These are phyloP conservation scores for Himalopsyche kuldschensis DNA, from an alignment of 2,888 invertebrate species.

Conservation along the genomic window DNA sequence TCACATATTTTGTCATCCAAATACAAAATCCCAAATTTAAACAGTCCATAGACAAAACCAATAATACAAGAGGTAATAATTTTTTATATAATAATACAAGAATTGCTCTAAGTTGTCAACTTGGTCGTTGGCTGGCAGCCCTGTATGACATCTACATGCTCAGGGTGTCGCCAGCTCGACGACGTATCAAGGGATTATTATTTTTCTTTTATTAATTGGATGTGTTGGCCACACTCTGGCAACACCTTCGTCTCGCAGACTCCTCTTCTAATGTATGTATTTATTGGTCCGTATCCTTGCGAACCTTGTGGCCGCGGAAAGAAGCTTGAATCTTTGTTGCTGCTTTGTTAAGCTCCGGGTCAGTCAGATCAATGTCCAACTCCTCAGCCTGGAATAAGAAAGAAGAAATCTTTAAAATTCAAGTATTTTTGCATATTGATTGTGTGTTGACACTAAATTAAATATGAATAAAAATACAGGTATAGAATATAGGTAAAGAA, in stretches of 20 bases:
- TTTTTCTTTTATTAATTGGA: neutral
- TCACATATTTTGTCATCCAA: neutral
- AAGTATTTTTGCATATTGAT: too few relatives aligned
- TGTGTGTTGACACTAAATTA: too few relatives aligned
- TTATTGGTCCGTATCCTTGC: conserved; percentile 69
- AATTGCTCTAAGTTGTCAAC: neutral
- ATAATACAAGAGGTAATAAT: neutral
- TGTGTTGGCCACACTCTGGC: neutral
- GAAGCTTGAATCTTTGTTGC: conserved; percentile 92
- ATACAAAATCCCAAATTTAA: neutral
- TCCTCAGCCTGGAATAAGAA: conserved; percentile 65
- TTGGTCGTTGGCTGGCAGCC: neutral
- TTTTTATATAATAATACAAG: neutral
- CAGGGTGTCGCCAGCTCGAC: neutral
- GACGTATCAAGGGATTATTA: neutral
- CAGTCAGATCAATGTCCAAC: conserved; percentile 81
- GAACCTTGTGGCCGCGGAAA: conserved; percentile 87
- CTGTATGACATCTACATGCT: neutral
- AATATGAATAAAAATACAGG: too few relatives aligned
- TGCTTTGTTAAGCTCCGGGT: conserved; percentile 86
- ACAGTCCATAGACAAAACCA: neutral
- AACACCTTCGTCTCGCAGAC: neutral
- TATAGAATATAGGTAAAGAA: too few relatives aligned
- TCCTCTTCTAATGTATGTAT: neutral
- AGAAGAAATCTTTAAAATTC: neutral